Conservation (phyloP, 2,113 vertebrate species). For the Podilymbus podiceps region DNA sequence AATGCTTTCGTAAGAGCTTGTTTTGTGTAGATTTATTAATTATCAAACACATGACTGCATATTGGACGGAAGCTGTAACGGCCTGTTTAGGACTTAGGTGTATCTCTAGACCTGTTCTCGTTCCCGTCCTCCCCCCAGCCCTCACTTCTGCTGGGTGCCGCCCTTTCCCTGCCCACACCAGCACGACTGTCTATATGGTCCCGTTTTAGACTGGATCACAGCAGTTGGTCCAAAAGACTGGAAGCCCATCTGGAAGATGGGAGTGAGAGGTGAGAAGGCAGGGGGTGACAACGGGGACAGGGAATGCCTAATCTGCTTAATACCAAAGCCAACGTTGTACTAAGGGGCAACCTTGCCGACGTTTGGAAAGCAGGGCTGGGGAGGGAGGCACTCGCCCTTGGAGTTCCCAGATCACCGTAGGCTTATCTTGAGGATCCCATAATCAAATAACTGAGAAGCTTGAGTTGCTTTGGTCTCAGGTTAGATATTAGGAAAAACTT, state of each 20-base stretch:
- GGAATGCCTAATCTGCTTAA: neutral
- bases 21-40: neutral
- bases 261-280: fast-evolving
- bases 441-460: neutral
- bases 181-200: fast-evolving
- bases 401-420: neutral
- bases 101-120: neutral
- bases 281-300: fast-evolving
- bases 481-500: too few species aligned
- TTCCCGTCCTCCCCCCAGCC: neutral
- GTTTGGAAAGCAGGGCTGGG: neutral
- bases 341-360: neutral
- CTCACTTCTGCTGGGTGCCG: neutral
- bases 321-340: neutral
- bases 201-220: fast-evolving
- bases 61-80: neutral
- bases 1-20: neutral
- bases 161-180: neutral
- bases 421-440: neutral
- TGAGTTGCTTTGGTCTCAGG: neutral
- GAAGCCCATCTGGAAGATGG: neutral
- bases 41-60: neutral
- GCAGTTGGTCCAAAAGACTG: fast-evolving
- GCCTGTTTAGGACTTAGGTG: neutral
- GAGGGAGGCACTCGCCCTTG: neutral